phyloP scores from a whole-genome alignment of 2,888 invertebrate genomes.

The Drosophila glabriapex region DNA sequence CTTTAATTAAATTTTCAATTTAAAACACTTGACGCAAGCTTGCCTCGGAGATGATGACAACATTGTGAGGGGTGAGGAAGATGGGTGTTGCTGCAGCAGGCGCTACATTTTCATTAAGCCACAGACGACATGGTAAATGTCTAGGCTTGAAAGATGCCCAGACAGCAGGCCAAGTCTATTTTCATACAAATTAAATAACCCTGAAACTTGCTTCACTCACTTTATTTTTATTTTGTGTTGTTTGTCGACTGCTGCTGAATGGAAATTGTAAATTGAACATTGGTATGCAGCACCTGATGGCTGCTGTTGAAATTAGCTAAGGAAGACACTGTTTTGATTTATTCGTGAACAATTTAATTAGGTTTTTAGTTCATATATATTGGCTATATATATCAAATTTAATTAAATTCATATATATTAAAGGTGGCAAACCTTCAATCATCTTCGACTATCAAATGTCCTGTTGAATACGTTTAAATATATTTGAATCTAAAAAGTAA shows the following conservation, averaged over 20 bases:
- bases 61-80: background rate
- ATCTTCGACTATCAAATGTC: background rate
- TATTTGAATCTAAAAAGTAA: background rate
- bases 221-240: constrained; percentile 6
- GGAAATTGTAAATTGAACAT: constrained; percentile 59
- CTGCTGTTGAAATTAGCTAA: constrained; percentile 43
- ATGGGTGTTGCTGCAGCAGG: constrained; percentile 45
- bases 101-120: constrained; percentile 74
- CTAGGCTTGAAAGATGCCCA: constrained; percentile 48
- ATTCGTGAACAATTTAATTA: background rate
- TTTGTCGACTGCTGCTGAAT: constrained; percentile 27
- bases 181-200: constrained; percentile 69
- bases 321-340: constrained; percentile 24
- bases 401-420: background rate
- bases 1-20: constrained; percentile 79
- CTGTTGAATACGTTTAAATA: background rate
- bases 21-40: constrained; percentile 64
- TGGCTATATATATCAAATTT: background rate
- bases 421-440: background rate
- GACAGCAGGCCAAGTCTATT: constrained; percentile 48
- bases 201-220: constrained; percentile 44
- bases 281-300: constrained; percentile 59
- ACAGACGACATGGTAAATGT: constrained; percentile 37
- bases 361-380: background rate
- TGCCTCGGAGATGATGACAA: constrained; percentile 22